phyloP scores from a whole-genome alignment of 2,888 invertebrate genomes.

The Synanthedon andrenaeformis region DNA sequence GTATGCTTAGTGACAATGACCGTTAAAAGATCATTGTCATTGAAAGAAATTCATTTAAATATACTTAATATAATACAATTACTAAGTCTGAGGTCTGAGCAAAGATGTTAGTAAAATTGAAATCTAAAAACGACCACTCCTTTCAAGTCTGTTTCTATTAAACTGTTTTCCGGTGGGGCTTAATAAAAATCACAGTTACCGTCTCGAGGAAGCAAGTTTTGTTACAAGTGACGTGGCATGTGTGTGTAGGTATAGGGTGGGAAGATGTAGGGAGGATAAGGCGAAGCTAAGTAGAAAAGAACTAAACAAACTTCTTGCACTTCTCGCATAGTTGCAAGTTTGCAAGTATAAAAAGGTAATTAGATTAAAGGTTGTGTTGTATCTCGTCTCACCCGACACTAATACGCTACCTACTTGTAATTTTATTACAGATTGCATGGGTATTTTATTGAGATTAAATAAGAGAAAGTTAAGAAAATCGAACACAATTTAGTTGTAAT shows the following conservation, averaged over 20 bases:
- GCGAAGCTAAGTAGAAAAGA: slow-evolving; percentile 22
- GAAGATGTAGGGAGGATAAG: too few relatives aligned
- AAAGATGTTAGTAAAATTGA: slow-evolving; percentile 6
- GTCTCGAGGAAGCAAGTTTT: slow-evolving; percentile 19
- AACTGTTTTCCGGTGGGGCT: neutral
- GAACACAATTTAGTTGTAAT: too few relatives aligned
- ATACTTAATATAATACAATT: too few relatives aligned
- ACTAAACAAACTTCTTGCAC: slow-evolving; percentile 39
- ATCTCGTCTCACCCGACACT: slow-evolving; percentile 16
- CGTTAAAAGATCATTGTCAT: too few relatives aligned
- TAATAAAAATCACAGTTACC: slow-evolving; percentile 1
- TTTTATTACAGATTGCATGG: too few relatives aligned
- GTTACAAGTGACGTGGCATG: slow-evolving; percentile 22
- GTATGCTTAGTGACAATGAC: too few relatives aligned
- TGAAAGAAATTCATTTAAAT: too few relatives aligned
- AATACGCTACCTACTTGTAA: too few relatives aligned
- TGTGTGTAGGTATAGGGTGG: slow-evolving; percentile 14
- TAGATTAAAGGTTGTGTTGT: slow-evolving; percentile 46
- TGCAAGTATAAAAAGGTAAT: slow-evolving; percentile 46
- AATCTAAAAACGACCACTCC: neutral
- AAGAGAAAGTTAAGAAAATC: too few relatives aligned
- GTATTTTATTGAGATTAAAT: too few relatives aligned
- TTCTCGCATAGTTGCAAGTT: slow-evolving; percentile 35
- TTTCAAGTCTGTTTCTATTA: neutral
- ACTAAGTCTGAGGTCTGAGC: too few relatives aligned